These are phyloP conservation scores for Metellina segmentata DNA, from an alignment of 2,888 invertebrate species.

Conservation along the genomic window DNA sequence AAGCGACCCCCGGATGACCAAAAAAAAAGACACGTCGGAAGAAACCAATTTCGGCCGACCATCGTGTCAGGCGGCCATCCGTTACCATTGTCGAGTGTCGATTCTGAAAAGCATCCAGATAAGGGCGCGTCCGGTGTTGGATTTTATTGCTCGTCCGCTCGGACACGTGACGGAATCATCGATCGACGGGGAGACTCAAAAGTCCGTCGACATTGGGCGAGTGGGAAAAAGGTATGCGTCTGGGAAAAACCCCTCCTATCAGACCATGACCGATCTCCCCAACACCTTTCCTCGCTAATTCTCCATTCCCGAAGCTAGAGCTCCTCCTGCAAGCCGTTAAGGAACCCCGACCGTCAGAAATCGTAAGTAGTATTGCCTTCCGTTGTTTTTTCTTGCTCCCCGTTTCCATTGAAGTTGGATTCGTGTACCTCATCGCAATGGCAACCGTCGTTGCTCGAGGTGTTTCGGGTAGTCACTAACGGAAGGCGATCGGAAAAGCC, in stretches of 20 bases:
- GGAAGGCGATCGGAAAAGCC: too few species aligned
- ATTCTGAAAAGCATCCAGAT: not conserved
- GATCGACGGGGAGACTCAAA: slow-evolving; percentile 49
- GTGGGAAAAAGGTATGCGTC: slow-evolving; percentile 56
- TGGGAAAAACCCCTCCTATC: slow-evolving; percentile 65
- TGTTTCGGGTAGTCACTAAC: too few species aligned
- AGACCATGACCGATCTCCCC: slow-evolving; percentile 45
- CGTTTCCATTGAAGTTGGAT: not conserved
- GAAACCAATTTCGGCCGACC: too few species aligned
- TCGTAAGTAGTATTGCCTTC: slow-evolving; percentile 21
- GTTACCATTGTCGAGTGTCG: too few species aligned
- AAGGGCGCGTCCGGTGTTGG: slow-evolving; percentile 42
- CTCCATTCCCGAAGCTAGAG: too few species aligned
- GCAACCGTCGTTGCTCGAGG: not conserved
- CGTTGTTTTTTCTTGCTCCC: not conserved
- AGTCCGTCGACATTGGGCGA: slow-evolving; percentile 51
- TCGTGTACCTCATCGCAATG: not conserved
- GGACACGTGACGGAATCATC: slow-evolving; percentile 63
- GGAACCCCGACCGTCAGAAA: not conserved
- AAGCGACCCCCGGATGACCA: too few species aligned
- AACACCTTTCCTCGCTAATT: not conserved
- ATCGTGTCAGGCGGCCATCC: too few species aligned
- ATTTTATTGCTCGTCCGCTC: slow-evolving; percentile 47
- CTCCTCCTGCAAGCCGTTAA: not conserved
- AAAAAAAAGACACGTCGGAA: too few species aligned